Conservation (phyloP, 2,888 invertebrate genomes). For the Gastrophysa polygoni region DNA sequence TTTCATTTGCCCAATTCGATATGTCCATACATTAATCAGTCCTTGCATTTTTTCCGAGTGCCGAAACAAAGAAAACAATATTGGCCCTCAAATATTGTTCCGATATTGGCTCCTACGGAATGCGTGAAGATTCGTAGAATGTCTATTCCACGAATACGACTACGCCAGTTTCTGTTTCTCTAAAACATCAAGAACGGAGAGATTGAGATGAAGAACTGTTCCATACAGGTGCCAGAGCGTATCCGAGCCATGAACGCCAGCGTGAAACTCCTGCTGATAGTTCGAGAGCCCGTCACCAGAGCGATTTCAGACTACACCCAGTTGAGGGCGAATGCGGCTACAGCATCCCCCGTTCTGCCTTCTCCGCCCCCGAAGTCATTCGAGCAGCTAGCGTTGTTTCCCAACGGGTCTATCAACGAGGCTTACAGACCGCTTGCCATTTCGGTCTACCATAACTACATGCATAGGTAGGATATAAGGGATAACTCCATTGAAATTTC, state of each 20-base stretch:
- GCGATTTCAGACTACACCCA: constrained; percentile 98
- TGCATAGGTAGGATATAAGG: constrained; percentile 62
- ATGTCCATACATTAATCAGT: too few relatives aligned
- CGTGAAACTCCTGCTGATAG: constrained; percentile 89
- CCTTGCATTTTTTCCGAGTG: too few relatives aligned
- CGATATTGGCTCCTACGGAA: too few relatives aligned
- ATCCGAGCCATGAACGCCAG: constrained; percentile 93
- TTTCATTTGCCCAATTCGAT: too few relatives aligned
- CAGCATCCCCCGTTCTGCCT: constrained; percentile 66
- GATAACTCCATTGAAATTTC: background rate
- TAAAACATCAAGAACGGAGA: background rate
- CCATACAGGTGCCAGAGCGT: constrained; percentile 83
- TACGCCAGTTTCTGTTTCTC: too few relatives aligned
- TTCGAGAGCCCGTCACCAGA: constrained; percentile 93
- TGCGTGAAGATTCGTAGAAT: too few relatives aligned
- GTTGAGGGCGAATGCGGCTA: constrained; percentile 81
- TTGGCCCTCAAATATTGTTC: too few relatives aligned
- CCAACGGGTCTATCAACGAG: constrained; percentile 84
- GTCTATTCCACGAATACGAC: too few relatives aligned
- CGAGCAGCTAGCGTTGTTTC: constrained; percentile 79
- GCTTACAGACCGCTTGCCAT: constrained; percentile 84
- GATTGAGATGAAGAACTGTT: background rate
- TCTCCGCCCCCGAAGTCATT: constrained; percentile 64
- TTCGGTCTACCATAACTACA: constrained; percentile 89
- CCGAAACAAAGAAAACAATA: too few relatives aligned